Base-by-base conservation (phyloP, 2,888 invertebrate species). In the Agonopterix subpropinquella region DNA sequence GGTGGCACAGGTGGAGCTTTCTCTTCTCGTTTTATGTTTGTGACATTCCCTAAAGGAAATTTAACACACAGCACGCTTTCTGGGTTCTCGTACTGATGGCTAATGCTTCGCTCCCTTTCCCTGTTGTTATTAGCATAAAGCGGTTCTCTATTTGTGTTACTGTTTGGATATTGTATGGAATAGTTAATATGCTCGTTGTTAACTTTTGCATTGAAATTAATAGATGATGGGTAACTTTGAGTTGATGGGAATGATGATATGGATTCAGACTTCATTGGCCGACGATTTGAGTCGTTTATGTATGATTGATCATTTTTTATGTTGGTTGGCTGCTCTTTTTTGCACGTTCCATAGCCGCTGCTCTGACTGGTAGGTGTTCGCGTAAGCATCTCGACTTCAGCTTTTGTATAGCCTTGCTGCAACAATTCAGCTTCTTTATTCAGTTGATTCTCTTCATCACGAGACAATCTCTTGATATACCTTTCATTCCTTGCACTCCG, bases 401-500 rank as follows among this genome's bases (percentile, higher is more conserved):
- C 86, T 65, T 78, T 90, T 53, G 80, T 89, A 69, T 79, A 88
- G 37, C 89, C 89, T 68, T 86, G 89, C 54, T 89, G 88, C 47
- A 89, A 59, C 50, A 89, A 58, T 59, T 89, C 88, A 15, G 89
- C 87, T 78, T 91, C 91, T 64, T 87, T 87, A 53, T 89, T 89
- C 5, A 89, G 67, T 57, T 87, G 84, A 53, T 84, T 80, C 65
- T 93, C 93, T 39, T 93, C 93, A 58, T 94, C 94, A 51, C 92
- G 89, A 10, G 93, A 94, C 57, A 94, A 77, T 48, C 95, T 89
- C 66, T 94, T 94, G 49, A 94, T 92, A 66, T 95, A 95, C 48
- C 95, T 89, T 71, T 96, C 95, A 47, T 95, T 95, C 61, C 96
- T 89, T 0, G 95, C 95, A 18, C 92, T 91, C 49, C 95, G 88